A percentile compares a stretch with the other conserved stretches of the same genome.
These are phyloP conservation scores for Psittacula derbiana DNA, from an alignment of 2,797 vertebrate genomes.

Conservation along the genomic window DNA sequence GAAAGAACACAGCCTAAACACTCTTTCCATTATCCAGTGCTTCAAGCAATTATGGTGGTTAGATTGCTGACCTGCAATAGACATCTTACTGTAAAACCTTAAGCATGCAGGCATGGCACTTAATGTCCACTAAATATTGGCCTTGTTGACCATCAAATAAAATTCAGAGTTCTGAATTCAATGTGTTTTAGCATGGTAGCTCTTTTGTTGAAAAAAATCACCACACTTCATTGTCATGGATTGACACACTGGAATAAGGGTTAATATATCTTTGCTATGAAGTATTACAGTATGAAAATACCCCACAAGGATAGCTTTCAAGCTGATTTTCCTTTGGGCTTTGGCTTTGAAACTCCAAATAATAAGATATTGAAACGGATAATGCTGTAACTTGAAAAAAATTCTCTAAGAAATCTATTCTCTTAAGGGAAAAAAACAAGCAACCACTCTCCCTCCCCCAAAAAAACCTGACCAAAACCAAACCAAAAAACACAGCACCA, in stretches of 20 bases:
- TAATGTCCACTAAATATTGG: not conserved
- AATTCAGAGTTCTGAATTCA: not conserved
- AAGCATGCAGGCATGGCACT: not conserved
- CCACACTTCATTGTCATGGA: not conserved
- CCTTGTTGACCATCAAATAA: not conserved
- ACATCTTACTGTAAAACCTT: not conserved
- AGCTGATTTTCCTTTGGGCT: not conserved
- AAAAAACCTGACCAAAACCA: not conserved
- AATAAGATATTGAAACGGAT: not conserved
- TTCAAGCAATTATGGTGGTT: not conserved
- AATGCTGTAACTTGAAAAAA: not conserved
- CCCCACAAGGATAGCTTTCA: not conserved
- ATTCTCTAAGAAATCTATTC: not conserved
- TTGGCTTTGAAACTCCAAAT: not conserved
- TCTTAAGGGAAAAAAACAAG: not conserved
- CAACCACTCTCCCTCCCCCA: not conserved
- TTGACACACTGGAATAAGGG: not conserved
- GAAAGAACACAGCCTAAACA: not conserved
- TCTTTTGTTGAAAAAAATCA: not conserved
- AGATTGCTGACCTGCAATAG: not conserved
- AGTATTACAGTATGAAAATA: not conserved
- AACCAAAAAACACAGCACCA: not conserved
- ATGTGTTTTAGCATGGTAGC: not conserved
- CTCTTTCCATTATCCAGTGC: not conserved
- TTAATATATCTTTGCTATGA: not conserved